Evolutionary conservation across 2,888 invertebrate genomes (phyloP), one percentile per base, ranked within the genome.

Genomic region (Xiphydria camelus): DNA sequence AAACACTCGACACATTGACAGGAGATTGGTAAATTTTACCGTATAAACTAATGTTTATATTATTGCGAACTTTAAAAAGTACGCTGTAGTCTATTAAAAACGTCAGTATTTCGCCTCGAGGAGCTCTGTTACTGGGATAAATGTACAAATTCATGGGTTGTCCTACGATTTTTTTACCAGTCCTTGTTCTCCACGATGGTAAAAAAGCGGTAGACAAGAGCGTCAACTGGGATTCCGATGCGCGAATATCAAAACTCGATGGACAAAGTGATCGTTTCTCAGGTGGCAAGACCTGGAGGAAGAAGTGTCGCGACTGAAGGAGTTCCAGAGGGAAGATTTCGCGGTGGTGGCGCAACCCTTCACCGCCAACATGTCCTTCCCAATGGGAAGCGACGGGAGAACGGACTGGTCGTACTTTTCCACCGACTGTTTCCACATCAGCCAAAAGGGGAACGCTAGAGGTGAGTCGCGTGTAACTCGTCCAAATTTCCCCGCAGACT

Each of bases 361-460:
- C 53, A 67, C 79, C 0, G 63, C 67, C 23, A 68, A 81, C 34
- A 40, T 76, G 1, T 60, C 60, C 4, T 66, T 82, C 36, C 82
- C 83, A 1, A 62, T 46, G 12, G 64, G 46, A 1, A 51, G 65
- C 1, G 62, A 77, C 32, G 80, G 79, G 1, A 52, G 51, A 1
- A 68, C 76, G 0, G 83, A 85, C 66, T 73, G 76, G 25, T 69
- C 77, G 1, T 82, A 77, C 63, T 66, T 83, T 35, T 80, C 84
- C 0, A 66, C 70, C 23, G 86, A 86, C 62, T 85, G 85, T 63
- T 85, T 85, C 55, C 85, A 86, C 62, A 69, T 83, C 4, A 83
- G 82, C 53, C 84, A 85, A 62, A 82, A 79, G 55, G 77, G 78
- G 10, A 79, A 83, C 49, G 82, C 83, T 2, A 63, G 71, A 70